Conservation (phyloP, 2,113 vertebrate species). For the Syrrhaptes paradoxus region DNA sequence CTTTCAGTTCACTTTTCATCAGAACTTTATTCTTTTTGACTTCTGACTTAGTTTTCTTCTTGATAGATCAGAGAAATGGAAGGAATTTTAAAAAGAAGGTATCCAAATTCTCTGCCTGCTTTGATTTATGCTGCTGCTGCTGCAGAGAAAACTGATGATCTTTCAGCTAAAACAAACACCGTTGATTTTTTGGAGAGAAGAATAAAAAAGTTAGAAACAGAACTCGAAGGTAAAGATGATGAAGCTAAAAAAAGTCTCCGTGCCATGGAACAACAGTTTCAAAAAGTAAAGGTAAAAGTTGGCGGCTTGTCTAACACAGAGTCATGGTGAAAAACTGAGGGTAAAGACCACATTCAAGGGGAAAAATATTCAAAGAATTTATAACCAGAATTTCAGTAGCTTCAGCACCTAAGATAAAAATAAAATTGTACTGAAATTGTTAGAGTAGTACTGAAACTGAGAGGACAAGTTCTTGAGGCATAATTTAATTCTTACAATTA, state of each 20-base stretch:
- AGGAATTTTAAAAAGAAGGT: constrained; percentile 83
- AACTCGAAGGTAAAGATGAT: constrained; percentile 90
- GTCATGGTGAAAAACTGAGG: background rate
- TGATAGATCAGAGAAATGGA: constrained; percentile 93
- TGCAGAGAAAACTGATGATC: constrained; percentile 57
- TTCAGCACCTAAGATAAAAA: background rate
- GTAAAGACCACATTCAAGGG: background rate
- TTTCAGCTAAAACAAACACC: constrained; percentile 64
- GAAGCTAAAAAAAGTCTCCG: constrained; percentile 89
- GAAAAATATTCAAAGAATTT: background rate
- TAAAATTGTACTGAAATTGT: background rate
- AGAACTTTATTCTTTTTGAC: background rate
- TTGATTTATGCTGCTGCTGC: constrained; percentile 88
- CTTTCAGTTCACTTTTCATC: background rate
- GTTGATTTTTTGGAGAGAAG: constrained; percentile 84
- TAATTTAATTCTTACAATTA: background rate
- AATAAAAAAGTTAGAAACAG: constrained; percentile 87
- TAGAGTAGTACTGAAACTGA: background rate
- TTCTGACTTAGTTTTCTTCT: constrained; percentile 1
- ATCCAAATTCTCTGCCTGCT: constrained; percentile 92
- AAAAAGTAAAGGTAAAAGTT: constrained; percentile 85
- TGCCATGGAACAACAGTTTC: constrained; percentile 91
- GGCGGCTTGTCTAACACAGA: background rate
- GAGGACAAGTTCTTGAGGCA: background rate
- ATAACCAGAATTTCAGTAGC: background rate